Evolutionary conservation across 2,888 invertebrate species (phyloP), one percentile per base, ranked within the genome.

Genomic region (Cosmia trapezina): DNA sequence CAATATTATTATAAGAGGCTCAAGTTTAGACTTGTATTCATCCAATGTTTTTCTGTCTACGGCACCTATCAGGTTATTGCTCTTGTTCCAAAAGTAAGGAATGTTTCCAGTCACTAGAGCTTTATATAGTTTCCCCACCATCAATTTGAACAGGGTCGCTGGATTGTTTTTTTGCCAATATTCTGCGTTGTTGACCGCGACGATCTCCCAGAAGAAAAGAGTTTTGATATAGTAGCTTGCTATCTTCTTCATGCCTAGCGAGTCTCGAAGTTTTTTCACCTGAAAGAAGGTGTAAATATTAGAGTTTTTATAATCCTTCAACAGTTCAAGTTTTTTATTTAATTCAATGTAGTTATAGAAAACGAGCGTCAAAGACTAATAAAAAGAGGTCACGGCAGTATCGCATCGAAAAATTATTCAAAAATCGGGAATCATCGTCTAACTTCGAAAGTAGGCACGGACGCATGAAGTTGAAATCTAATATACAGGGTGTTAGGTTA

Each of bases 161-260:
- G 91, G 91, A 56, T 86, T 89, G 17, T 86, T 89, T 11, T 70
- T 83, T 54, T 87, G 86, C 93, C 96, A 95, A 77, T 90, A 94
- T 0, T 70, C 65, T 8, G 83, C 77, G 37, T 92, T 87, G 53
- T 90, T 86, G 17, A 83, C 85, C 19, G 89, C 88, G 0, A 86
- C 77, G 17, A 92, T 88, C 79, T 95, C 94, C 91, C 94, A 95
- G 66, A 96, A 93, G 83, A 96, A 95, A 1, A 97, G 76, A 0
- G 96, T 97, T 86, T 97, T 97, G 1, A 97, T 95, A 68, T 95
- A 96, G 81, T 97, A 97, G 80, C 97, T 97, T 0, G 96, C 94
- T n/a, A 97, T 92, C 12, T 89, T 89, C 1, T 91, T 81, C 93
- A 96, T 95, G 0, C 89, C 87, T 56, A 91, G 91, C 0, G 91